Evolutionary conservation across 2,888 invertebrate genomes (phyloP).

Genomic region (Syritta pipiens): DNA sequence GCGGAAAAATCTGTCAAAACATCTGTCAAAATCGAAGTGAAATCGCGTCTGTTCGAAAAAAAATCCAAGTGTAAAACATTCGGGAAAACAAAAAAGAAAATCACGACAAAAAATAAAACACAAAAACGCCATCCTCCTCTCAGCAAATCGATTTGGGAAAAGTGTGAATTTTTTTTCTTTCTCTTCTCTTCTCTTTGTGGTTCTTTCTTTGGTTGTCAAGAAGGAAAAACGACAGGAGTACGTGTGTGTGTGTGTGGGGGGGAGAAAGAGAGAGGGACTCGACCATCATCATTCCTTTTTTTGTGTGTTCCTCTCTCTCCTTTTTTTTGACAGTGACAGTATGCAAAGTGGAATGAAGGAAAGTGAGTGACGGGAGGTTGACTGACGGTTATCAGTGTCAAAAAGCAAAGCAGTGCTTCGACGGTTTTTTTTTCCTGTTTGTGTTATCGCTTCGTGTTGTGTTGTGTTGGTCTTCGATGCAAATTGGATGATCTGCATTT

Average conservation of each 20-base stretch:
- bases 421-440: conserved; percentile 11
- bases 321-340: conserved; percentile 10
- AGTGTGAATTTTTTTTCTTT: conserved; percentile 18
- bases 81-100: too few relatives aligned
- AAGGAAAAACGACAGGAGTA: background rate
- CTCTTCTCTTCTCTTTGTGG: conserved; percentile 3
- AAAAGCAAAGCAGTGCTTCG: too few relatives aligned
- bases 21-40: too few relatives aligned
- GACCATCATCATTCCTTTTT: conserved; percentile 16
- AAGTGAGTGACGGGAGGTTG: conserved; percentile 18
- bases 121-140: too few relatives aligned
- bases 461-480: conserved; percentile 13
- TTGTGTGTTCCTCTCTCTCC: background rate
- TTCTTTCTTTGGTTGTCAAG: too few relatives aligned
- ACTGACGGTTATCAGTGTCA: conserved; percentile 33
- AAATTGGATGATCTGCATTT: too few relatives aligned
- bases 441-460: conserved; percentile 7
- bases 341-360: conserved; percentile 55
- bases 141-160: conserved; percentile 45
- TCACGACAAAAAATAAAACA: too few relatives aligned
- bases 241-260: conserved; percentile 5
- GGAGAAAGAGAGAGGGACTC: too few relatives aligned
- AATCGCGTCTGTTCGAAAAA: too few relatives aligned
- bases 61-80: too few relatives aligned
- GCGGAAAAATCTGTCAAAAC: background rate